Evolutionary conservation across 1,140 invertebrate species (phyloP).

Genomic region (Phthorimaea operculella): DNA sequence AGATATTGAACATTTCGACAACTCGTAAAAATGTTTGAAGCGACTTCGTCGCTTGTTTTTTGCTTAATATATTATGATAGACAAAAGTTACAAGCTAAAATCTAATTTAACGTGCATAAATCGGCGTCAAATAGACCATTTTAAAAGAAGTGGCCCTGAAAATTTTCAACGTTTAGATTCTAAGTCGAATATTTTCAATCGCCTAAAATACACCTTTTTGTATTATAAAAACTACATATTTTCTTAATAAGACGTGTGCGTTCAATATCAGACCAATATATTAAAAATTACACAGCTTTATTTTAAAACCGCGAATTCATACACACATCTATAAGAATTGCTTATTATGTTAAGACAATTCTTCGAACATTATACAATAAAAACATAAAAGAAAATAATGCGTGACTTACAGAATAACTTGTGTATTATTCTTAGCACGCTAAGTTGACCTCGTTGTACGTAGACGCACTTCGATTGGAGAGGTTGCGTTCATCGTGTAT

Average conservation of each 20-base stretch:
- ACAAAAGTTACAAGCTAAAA: no score
- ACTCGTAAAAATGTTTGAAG: no score
- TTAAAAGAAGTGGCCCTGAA: no score
- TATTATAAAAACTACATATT: neutral
- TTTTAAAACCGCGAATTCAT: neutral
- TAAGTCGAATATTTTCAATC: no score
- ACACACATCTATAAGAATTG: slow-evolving; percentile 7
- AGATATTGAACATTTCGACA: no score
- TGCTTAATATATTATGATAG: no score
- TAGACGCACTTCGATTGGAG: neutral
- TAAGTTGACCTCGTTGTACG: neutral
- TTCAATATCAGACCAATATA: neutral
- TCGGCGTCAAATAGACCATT: no score
- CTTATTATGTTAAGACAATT: no score
- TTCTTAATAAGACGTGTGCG: neutral
- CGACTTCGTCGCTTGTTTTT: no score
- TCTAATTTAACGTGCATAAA: no score
- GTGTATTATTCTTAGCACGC: slow-evolving; percentile 23
- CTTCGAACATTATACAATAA: slow-evolving; percentile 18
- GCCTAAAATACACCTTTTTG: no score
- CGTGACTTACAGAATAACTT: slow-evolving; percentile 23
- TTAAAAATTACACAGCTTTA: neutral
- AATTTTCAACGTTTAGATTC: no score
- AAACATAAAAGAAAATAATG: slow-evolving; percentile 18
- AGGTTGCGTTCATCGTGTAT: slow-evolving; percentile 54